Evolutionary conservation across 2,888 invertebrate genomes (phyloP).

Genomic region (Seira ritae): DNA sequence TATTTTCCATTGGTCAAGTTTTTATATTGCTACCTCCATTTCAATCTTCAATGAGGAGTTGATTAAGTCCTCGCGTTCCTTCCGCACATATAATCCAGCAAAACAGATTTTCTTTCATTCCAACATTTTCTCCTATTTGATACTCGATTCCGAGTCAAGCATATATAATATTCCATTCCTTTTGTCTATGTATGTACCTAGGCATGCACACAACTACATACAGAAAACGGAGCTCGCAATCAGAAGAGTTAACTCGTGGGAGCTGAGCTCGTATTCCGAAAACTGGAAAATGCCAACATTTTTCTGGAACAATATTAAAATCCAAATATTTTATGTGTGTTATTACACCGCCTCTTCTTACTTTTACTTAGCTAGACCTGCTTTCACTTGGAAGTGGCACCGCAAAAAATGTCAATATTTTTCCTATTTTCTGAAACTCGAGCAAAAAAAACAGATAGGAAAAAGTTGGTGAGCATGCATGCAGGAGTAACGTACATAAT

Average conservation of each 20-base stretch:
- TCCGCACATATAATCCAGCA: neutral
- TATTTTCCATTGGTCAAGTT: too few relatives aligned
- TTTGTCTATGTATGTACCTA: neutral
- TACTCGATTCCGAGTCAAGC: neutral
- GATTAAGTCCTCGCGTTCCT: constrained; percentile 50
- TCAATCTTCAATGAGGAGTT: constrained; percentile 23
- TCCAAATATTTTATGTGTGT: neutral
- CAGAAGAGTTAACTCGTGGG: too few relatives aligned
- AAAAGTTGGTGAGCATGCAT: too few relatives aligned
- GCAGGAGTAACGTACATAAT: too few relatives aligned
- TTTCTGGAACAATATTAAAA: neutral
- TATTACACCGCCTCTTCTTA: neutral
- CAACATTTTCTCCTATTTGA: constrained; percentile 11
- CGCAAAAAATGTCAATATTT: too few relatives aligned
- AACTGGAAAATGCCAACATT: neutral
- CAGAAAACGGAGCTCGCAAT: too few relatives aligned
- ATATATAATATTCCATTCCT: neutral
- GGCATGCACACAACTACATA: too few relatives aligned
- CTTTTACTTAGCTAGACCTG: too few relatives aligned
- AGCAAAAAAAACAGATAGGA: too few relatives aligned
- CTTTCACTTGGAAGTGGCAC: too few relatives aligned
- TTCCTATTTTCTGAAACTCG: too few relatives aligned
- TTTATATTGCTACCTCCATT: neutral
- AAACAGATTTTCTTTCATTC: constrained; percentile 41
- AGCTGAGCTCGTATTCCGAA: neutral